Percentiles rank a stretch among this genome's conserved stretches.
These are phyloP conservation scores for Myrmecobius fasciatus DNA, from an alignment of 2,113 vertebrate species.

Conservation along the genomic window DNA sequence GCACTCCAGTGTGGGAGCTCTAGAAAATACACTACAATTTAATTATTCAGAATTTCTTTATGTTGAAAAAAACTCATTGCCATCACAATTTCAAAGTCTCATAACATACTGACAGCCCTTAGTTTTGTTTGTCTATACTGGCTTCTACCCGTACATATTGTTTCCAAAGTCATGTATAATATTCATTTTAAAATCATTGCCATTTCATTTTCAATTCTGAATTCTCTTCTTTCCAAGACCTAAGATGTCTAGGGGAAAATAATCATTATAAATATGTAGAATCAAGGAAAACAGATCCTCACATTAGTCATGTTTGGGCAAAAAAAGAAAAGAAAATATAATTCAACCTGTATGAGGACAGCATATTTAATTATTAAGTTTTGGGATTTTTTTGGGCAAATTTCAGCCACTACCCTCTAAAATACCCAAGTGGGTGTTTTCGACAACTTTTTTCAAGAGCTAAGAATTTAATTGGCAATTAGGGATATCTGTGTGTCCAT, in stretches of 20 bases:
- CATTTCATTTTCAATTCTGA: not conserved
- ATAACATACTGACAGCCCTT: not conserved
- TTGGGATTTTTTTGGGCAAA: not conserved
- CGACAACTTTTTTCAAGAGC: not conserved
- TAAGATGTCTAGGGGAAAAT: not conserved
- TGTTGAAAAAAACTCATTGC: not conserved
- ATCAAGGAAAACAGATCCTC: not conserved
- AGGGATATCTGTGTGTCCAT: not conserved
- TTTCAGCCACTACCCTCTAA: not conserved
- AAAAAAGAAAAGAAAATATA: not conserved
- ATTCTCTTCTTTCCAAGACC: not conserved
- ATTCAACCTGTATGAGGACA: not conserved
- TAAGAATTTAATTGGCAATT: not conserved
- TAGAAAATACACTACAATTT: too few species aligned
- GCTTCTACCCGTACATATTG: not conserved
- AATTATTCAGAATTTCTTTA: not conserved
- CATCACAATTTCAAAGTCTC: not conserved
- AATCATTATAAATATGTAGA: not conserved
- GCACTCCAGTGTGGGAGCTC: too few species aligned
- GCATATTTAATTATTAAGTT: not conserved
- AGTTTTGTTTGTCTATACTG: not conserved
- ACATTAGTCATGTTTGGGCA: not conserved
- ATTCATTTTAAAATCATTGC: not conserved
- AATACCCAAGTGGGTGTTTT: not conserved
- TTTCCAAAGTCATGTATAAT: not conserved